Conservation (phyloP, 2,888 invertebrate genomes). For the Anodontia alba region DNA sequence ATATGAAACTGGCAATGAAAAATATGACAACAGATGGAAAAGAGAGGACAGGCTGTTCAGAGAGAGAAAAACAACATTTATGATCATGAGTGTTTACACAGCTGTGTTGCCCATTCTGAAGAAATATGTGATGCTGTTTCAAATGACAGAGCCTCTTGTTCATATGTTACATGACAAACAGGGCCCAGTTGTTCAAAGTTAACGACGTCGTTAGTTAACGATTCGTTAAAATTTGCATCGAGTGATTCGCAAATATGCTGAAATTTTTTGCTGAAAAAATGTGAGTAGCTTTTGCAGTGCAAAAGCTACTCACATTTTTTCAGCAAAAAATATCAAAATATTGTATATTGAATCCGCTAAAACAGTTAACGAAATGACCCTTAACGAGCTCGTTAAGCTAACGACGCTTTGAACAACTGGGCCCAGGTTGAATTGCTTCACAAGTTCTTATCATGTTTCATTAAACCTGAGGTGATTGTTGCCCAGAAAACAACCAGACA, state of each 20-base stretch:
- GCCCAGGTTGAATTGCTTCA: conserved; percentile 9
- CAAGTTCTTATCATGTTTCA: conserved; percentile 33
- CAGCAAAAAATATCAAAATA: too few species aligned
- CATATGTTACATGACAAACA: conserved; percentile 35
- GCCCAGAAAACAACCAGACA: background rate
- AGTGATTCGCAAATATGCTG: too few species aligned
- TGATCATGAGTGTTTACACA: conserved; percentile 21
- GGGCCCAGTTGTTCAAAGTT: too few species aligned
- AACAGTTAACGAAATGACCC: too few species aligned
- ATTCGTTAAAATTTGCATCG: too few species aligned
- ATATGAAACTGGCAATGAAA: background rate
- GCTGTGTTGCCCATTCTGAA: conserved; percentile 25
- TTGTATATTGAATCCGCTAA: too few species aligned
- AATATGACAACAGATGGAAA: conserved; percentile 32
- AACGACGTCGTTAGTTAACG: too few species aligned
- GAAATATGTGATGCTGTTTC: conserved; percentile 26
- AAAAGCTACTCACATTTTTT: too few species aligned
- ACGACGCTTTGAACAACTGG: too few species aligned
- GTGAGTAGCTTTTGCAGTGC: too few species aligned
- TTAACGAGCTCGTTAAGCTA: too few species aligned
- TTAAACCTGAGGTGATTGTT: conserved; percentile 32
- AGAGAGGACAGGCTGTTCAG: conserved; percentile 23
- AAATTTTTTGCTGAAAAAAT: too few species aligned
- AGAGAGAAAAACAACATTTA: background rate
- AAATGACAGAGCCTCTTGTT: conserved; percentile 22